A percentile compares a stretch with the other conserved stretches of the same genome.
These are phyloP conservation scores for Denticeps clupeoides DNA, from an alignment of 2,797 vertebrate genomes.

Conservation along the genomic window DNA sequence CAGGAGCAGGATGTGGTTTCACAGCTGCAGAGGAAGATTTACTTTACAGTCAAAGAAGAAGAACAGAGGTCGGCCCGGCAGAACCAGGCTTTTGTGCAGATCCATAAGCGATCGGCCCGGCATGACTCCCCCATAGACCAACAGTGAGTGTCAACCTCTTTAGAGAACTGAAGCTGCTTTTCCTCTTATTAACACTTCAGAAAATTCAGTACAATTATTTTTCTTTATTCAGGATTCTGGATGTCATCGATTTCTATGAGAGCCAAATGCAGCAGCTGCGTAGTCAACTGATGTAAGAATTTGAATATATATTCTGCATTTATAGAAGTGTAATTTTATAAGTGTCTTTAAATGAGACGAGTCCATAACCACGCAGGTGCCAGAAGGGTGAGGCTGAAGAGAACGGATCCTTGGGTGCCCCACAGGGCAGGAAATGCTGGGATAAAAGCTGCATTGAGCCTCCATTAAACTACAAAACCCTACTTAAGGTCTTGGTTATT, in stretches of 20 bases:
- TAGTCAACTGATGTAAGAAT: constrained; percentile 58
- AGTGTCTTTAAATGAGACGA: too few species aligned
- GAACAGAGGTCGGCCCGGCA: constrained; percentile 49
- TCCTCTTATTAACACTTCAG: neutral
- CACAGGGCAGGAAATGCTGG: constrained; percentile 21
- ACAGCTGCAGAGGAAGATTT: constrained; percentile 62
- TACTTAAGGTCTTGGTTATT: constrained; percentile 69
- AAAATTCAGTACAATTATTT: constrained; percentile 12
- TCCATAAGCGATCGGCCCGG: constrained; percentile 49
- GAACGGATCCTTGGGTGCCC: constrained; percentile 12
- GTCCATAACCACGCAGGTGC: too few species aligned
- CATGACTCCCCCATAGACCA: constrained; percentile 50
- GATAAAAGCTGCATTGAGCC: constrained; percentile 32
- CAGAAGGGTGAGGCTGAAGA: constrained; percentile 38
- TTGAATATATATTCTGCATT: neutral
- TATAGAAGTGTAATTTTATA: neutral
- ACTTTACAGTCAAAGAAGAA: constrained; percentile 53
- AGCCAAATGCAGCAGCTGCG: constrained; percentile 57
- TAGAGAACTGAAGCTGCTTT: neutral
- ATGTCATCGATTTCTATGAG: constrained; percentile 74
- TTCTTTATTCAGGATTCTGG: constrained; percentile 58
- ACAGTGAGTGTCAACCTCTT: too few species aligned
- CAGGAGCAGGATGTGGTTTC: constrained; percentile 54
- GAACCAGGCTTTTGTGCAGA: constrained; percentile 55
- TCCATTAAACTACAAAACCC: constrained; percentile 59